A percentile compares a stretch with the other conserved stretches of the same genome.
Evolutionary conservation across 2,888 invertebrate genomes (phyloP).

Genomic region (Agonopterix arenella): DNA sequence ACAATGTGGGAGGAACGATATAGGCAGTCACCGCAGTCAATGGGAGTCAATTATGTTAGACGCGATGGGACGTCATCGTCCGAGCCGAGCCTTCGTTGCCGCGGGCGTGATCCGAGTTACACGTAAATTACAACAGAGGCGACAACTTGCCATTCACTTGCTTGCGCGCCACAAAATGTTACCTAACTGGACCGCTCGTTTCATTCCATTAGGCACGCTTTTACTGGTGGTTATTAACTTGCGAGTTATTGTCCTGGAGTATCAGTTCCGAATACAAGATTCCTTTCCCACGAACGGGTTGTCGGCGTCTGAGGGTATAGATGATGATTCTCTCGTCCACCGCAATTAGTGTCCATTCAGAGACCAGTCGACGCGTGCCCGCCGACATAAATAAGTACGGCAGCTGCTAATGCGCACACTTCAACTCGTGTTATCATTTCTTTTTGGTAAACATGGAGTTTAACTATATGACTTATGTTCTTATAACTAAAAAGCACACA

Average conservation of each 20-base stretch:
- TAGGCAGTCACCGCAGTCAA: constrained; percentile 43
- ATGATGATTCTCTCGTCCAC: constrained; percentile 43
- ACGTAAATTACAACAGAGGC: constrained; percentile 52
- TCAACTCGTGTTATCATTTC: constrained; percentile 10
- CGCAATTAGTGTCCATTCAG: constrained; percentile 62
- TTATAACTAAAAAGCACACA: not conserved
- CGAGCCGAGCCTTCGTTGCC: constrained; percentile 21
- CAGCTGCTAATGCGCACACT: constrained; percentile 30
- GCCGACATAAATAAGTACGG: constrained; percentile 36
- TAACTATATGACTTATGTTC: not conserved
- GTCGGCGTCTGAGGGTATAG: constrained; percentile 31
- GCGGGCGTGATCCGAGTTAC: constrained; percentile 34
- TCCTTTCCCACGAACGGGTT: constrained; percentile 50
- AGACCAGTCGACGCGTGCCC: constrained; percentile 49
- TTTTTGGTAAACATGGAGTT: constrained; percentile 9
- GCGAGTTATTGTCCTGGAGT: constrained; percentile 24
- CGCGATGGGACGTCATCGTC: constrained; percentile 40
- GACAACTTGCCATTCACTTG: constrained; percentile 47
- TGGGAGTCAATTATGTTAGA: constrained; percentile 53
- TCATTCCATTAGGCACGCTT: constrained; percentile 46
- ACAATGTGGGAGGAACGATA: constrained; percentile 34
- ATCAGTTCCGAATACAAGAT: constrained; percentile 28
- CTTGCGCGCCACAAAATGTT: constrained; percentile 36
- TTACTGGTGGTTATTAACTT: constrained; percentile 33
- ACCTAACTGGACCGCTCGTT: constrained; percentile 39